Evolutionary conservation across 2,888 invertebrate species (phyloP), one percentile per base, ranked within the genome.

Genomic region (Danaus chrysippus): DNA sequence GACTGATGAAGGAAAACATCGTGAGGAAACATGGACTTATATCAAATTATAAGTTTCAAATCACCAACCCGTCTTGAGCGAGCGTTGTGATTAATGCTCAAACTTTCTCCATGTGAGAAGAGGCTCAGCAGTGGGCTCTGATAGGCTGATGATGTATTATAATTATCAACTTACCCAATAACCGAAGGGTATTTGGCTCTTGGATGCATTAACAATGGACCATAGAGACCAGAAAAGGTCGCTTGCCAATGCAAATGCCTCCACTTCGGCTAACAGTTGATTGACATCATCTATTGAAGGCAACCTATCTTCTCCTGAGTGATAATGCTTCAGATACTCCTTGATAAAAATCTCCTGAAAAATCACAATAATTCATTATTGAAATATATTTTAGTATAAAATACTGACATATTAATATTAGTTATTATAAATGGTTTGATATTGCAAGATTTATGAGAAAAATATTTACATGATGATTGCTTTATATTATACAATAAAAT

Each of bases 181-280:
- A 61, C 98, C 98, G 77, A 99, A 99, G 15, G 96, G 95, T 74
- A 98, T 98, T 77, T 96, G 94, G 1, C 97, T 96, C 56, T 94
- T 94, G 66, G 94, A 94, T 0, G 96, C 96, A 82, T 98, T 98
- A 12, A 97, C 95, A 42, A 98, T 92, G 1, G 95, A 94, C 99
- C 99, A 99, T 0, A 99, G 91, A 0, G 94, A 93, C 99, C 99
- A 99, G 80, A 99, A 95, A 64, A 99, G 93, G 82, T 99, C 97
- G 55, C 97, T 96, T 34, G 95, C 96, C 65, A 98, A 88, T 0
- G 95, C 94, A 80, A 97, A 99, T 0, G 95, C 92, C 65, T 94
- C 93, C 42, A 98, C 94, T 85, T 99, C 99, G 34, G 91, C 79
- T 62, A 96, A 87, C 3, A 97, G 82, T 17, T 91, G 89, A 68